These are phyloP conservation scores for Dolichoris vasculosae DNA, from an alignment of 1,140 invertebrate species.

Conservation along the genomic window DNA sequence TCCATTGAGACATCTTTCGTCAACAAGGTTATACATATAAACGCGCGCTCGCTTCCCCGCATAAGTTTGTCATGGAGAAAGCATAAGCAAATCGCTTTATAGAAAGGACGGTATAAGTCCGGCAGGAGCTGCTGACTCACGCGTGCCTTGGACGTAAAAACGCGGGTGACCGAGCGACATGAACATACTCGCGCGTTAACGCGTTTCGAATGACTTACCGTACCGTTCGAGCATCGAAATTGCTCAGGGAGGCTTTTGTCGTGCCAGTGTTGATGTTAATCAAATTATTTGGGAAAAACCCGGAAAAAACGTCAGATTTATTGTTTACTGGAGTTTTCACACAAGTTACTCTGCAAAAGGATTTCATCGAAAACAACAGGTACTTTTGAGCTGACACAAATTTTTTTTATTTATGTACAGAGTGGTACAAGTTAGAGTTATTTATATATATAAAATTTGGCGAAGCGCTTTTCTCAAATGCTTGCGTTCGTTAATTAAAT, in stretches of 20 bases:
- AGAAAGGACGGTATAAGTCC: slow-evolving; percentile 48
- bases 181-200: not conserved
- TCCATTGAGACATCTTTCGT: not conserved
- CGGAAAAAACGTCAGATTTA: not conserved
- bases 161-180: not conserved
- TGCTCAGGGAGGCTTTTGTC: not conserved
- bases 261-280: slow-evolving; percentile 12
- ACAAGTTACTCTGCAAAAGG: too few relatives aligned
- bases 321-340: not conserved
- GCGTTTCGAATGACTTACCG: slow-evolving; percentile 24
- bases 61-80: slow-evolving; percentile 5
- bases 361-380: not conserved
- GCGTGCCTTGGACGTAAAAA: not conserved
- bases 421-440: too few relatives aligned
- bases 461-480: too few relatives aligned
- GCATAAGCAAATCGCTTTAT: slow-evolving; percentile 44
- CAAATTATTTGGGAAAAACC: slow-evolving; percentile 10
- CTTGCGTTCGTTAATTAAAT: too few relatives aligned
- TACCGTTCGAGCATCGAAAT: not conserved
- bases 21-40: slow-evolving; percentile 27
- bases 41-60: not conserved
- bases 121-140: slow-evolving; percentile 50
- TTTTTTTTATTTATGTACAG: too few relatives aligned
- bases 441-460: too few relatives aligned
- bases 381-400: not conserved